Percentiles rank a stretch among this genome's conserved stretches.
phyloP scores from a whole-genome alignment of 2,888 invertebrate species.

The Trachelus stipa region DNA sequence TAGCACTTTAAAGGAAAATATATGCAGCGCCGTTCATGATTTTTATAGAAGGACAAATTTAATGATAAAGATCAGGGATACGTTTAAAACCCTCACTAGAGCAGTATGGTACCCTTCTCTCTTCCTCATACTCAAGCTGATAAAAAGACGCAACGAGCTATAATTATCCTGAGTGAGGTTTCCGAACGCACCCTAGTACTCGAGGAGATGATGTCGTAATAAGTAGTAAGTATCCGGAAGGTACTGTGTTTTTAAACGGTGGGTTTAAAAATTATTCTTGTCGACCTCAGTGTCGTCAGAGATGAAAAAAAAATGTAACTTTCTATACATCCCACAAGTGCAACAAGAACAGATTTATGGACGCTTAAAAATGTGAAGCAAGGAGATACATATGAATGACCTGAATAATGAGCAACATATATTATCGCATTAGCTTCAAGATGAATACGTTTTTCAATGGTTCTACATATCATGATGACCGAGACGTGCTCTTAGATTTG shows the following conservation, averaged over 20 bases:
- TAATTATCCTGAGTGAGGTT: not conserved
- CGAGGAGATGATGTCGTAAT: not conserved
- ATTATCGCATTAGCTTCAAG: not conserved
- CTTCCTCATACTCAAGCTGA: not conserved
- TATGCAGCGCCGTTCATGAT: not conserved
- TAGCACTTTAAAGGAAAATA: not conserved
- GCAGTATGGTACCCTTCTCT: not conserved
- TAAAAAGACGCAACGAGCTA: not conserved
- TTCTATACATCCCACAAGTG: not conserved
- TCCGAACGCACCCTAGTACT: not conserved
- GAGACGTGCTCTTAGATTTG: not conserved
- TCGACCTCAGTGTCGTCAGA: not conserved
- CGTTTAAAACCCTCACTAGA: not conserved
- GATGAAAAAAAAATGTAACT: not conserved
- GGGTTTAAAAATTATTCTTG: not conserved
- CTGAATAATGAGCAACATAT: not conserved
- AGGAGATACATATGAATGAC: not conserved
- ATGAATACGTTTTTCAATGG: not conserved
- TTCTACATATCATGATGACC: not conserved
- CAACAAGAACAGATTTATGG: not conserved
- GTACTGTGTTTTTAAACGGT: not conserved
- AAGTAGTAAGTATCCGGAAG: not conserved
- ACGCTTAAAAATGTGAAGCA: not conserved
- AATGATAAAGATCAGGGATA: not conserved
- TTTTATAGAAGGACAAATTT: not conserved